Base-by-base conservation (phyloP, 2,888 invertebrate species). In the Cryptus viduatorius region DNA sequence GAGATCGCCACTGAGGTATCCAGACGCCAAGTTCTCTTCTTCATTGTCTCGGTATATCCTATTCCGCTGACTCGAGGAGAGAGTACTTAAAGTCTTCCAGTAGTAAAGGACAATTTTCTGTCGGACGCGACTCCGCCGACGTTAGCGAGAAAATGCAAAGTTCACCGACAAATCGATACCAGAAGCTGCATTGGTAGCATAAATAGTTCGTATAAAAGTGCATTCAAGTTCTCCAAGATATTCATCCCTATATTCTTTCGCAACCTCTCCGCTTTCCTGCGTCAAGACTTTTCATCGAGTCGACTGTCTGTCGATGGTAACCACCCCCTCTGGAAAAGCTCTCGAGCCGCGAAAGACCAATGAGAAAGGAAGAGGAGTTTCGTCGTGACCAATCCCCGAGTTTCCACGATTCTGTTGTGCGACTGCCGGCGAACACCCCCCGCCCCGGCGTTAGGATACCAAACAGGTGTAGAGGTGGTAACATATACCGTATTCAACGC, bases 401-500 rank as follows among this genome's bases (percentile, higher is more conserved):
- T 92, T 92, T 90, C 90, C 88, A 89, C 89, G 86, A 91, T 92
- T 90, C 89, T 87, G 88, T 91, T 91, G 92, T 90, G 37, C 37
- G 90, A 91, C 88, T 91, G 87, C 72, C 50, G 53, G 65, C 67
- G 86, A 19, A 29, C 59, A 59, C 8, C 56, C 42, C 31, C 53
- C 16, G 53, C 16, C 37, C 37, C 37, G 37, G 37, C 7, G 3
- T 53, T 50, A 42, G 46, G 61, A 61, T 65, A 67, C 31, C 31
- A 73, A 61, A 80, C 80, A 84, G 80, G 77, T 84, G 80, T 77
- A 80, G 59, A 24, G 59, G 59, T 12, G 10, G 59, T 12, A 48
- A 42, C 50, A 31, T 50, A 24, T 46, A 53, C 29, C 16, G 67
- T 31, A 16, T 53, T 37, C 37, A 8, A 37, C 37, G 37, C 5